These are phyloP conservation scores for Odocoileus virginianus DNA, from an alignment of 2,113 vertebrate genomes.

Conservation along the genomic window DNA sequence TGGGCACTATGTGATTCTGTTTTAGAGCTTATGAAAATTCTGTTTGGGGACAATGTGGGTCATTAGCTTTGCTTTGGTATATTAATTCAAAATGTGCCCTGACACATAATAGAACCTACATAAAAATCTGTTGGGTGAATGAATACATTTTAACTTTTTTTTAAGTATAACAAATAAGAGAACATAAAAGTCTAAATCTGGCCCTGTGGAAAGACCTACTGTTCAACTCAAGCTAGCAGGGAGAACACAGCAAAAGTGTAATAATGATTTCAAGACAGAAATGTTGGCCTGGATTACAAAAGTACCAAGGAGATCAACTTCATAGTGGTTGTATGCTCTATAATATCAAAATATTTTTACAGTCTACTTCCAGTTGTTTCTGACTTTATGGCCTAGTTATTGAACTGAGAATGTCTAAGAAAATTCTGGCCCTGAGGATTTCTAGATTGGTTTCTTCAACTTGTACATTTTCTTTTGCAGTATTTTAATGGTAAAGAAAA, in stretches of 20 bases:
- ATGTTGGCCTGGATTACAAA: background rate
- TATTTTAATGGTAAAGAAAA: background rate
- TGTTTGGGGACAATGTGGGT: background rate
- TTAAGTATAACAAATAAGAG: background rate
- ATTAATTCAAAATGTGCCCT: constrained; percentile 21
- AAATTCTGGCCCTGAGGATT: background rate
- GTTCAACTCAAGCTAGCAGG: background rate
- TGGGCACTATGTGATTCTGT: background rate
- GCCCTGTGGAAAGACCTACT: background rate
- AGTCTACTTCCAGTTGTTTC: background rate
- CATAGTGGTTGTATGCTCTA: background rate
- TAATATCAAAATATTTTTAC: background rate
- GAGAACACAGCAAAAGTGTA: background rate
- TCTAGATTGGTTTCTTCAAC: background rate
- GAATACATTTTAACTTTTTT: background rate
- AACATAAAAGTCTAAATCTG: background rate
- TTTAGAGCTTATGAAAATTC: background rate
- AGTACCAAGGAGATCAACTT: background rate
- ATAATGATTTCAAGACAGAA: constrained; percentile 4
- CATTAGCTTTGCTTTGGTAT: constrained; percentile 13
- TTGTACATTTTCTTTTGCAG: background rate
- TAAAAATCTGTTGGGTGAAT: constrained; percentile 16
- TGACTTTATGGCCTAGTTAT: background rate
- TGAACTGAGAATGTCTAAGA: background rate
- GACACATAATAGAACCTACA: background rate